A percentile compares a stretch with the other conserved stretches of the same genome.
Evolutionary conservation across 1,140 invertebrate genomes (phyloP).

Genomic region (Olivierus martensii): DNA sequence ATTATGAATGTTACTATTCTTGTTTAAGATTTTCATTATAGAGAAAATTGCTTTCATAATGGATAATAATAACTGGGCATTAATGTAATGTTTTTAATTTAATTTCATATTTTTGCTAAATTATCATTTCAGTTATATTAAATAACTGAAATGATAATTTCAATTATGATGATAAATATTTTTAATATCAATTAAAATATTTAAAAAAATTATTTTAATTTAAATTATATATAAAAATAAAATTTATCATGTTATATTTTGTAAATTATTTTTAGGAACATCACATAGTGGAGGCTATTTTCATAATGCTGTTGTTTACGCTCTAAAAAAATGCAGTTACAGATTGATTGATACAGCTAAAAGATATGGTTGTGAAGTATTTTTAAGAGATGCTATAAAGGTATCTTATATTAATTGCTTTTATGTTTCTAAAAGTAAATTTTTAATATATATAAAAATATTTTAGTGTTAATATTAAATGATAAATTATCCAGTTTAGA

Average conservation of each 20-base stretch:
- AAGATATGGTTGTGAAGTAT: conserved; percentile 29
- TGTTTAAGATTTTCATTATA: too few relatives aligned
- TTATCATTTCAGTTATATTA: too few relatives aligned
- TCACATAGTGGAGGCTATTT: conserved; percentile 33
- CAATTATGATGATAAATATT: neutral
- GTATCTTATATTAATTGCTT: conserved; percentile 17
- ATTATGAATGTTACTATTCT: too few relatives aligned
- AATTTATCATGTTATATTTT: conserved; percentile 10
- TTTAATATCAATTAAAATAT: neutral
- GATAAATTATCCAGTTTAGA: too few relatives aligned
- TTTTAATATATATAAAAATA: too few relatives aligned
- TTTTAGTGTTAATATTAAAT: too few relatives aligned
- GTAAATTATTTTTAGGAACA: conserved; percentile 28
- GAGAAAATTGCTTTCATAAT: too few relatives aligned
- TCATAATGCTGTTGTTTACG: conserved; percentile 31
- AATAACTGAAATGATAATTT: neutral
- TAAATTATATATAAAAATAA: neutral
- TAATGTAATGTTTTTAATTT: too few relatives aligned
- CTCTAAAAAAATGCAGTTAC: conserved; percentile 29
- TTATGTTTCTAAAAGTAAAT: too few relatives aligned
- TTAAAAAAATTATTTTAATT: neutral
- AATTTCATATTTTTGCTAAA: too few relatives aligned
- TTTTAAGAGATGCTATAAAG: conserved; percentile 24
- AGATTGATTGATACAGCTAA: conserved; percentile 33
- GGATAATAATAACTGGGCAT: too few relatives aligned